Conservation (phyloP, 2,888 invertebrate genomes). For the Rhagium mordax region DNA sequence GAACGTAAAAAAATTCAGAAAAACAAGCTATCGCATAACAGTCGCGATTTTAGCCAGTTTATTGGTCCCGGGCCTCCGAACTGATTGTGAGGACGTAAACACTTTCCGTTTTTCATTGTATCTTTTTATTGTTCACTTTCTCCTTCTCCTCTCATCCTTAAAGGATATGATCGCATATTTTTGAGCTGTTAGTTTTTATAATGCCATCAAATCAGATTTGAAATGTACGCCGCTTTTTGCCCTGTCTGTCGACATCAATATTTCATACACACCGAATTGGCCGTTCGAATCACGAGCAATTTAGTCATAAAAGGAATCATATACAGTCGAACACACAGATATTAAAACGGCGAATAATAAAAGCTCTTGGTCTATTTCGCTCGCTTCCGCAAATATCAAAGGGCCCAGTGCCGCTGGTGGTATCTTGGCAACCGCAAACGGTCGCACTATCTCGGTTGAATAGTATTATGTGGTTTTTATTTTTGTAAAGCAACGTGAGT, state of each 20-base stretch:
- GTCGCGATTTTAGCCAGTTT: constrained; percentile 33
- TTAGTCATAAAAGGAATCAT: constrained; percentile 2
- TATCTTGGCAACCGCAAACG: background rate
- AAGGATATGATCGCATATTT: constrained; percentile 46
- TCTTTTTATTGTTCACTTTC: constrained; percentile 48
- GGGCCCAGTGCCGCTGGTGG: background rate
- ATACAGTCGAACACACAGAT: background rate
- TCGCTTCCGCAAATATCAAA: background rate
- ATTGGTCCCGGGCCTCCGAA: constrained; percentile 25
- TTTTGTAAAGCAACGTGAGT: too few species aligned
- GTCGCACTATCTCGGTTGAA: background rate
- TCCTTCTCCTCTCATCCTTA: constrained; percentile 40
- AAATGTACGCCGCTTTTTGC: constrained; percentile 29
- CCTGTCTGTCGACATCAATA: constrained; percentile 2
- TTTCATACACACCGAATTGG: background rate
- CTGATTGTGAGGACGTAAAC: constrained; percentile 52
- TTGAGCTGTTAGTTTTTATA: constrained; percentile 47
- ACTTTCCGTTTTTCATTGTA: constrained; percentile 55
- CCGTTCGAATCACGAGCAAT: background rate
- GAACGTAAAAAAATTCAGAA: constrained; percentile 34
- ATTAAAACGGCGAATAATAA: background rate
- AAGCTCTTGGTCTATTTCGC: background rate
- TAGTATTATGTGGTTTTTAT: background rate
- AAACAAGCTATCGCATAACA: constrained; percentile 35
- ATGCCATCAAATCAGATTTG: constrained; percentile 41